A percentile compares a stretch with the other conserved stretches of the same genome.
These are phyloP conservation scores for Xenopus laevis DNA, from an alignment of 2,113 vertebrate species.

Conservation along the genomic window DNA sequence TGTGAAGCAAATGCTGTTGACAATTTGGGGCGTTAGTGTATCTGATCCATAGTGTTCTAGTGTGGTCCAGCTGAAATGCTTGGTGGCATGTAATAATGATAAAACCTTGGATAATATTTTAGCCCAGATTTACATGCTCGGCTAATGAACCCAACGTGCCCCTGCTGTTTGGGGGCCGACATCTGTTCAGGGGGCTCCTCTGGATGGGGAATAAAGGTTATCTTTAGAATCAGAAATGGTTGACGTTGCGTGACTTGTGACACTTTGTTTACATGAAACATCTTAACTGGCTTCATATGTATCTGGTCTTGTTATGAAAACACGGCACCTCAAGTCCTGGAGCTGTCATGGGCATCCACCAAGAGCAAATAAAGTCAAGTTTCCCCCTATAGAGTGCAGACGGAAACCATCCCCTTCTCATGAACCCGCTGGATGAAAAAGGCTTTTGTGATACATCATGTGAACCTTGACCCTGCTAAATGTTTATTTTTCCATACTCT, in stretches of 20 bases:
- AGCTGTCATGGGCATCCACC: constrained; percentile 66
- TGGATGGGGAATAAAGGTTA: constrained; percentile 54
- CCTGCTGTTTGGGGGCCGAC: constrained; percentile 21
- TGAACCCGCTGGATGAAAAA: constrained; percentile 66
- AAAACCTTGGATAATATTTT: neutral
- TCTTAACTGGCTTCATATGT: constrained; percentile 66
- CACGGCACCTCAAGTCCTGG: constrained; percentile 65
- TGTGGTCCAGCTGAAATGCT: no score
- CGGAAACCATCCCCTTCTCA: constrained; percentile 60
- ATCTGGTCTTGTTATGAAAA: constrained; percentile 70
- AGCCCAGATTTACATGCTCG: constrained; percentile 41
- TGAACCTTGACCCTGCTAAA: constrained; percentile 62
- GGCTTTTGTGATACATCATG: constrained; percentile 65
- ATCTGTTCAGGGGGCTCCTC: constrained; percentile 13
- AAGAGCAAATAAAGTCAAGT: constrained; percentile 67
- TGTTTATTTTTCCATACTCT: constrained; percentile 62
- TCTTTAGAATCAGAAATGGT: constrained; percentile 62
- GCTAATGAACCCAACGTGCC: constrained; percentile 49
- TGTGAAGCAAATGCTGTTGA: no score
- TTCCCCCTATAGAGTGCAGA: constrained; percentile 63
- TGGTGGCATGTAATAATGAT: no score
- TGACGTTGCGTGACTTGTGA: constrained; percentile 65
- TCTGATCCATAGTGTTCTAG: no score
- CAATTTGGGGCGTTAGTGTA: no score
- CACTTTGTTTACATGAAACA: constrained; percentile 65